Evolutionary conservation across 92 coral and sea anemone species (phyloP).

Genomic region (Phymanthus crucifer): DNA sequence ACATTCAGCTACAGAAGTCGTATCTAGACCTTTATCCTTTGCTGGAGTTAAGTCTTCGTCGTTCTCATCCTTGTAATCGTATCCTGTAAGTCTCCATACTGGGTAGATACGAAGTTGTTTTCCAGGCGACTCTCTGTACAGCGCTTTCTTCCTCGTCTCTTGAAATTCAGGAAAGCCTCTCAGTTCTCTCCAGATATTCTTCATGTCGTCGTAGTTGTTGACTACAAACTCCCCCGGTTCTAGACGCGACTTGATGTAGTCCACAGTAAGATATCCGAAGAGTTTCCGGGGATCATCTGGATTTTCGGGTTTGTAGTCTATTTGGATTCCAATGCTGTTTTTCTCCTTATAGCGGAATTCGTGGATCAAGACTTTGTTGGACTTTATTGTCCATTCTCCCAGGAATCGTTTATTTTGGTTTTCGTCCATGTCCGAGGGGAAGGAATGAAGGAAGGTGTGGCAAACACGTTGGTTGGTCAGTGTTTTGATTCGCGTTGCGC

Average conservation of each 20-base stretch:
- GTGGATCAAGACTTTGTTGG: slow-evolving; percentile 28
- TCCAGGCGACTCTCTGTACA: slow-evolving; percentile 4
- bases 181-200: slow-evolving; percentile 52
- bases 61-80: slow-evolving; percentile 40
- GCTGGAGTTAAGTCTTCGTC: background rate
- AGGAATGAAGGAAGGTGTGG: background rate
- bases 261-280: slow-evolving; percentile 46
- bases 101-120: slow-evolving; percentile 37
- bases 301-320: slow-evolving; percentile 39
- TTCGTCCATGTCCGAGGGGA: background rate
- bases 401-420: slow-evolving; percentile 10
- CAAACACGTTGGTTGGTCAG: background rate
- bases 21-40: slow-evolving; percentile 20
- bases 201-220: slow-evolving; percentile 41
- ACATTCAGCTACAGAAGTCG: slow-evolving; percentile 33
- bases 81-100: slow-evolving; percentile 58
- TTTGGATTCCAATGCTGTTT: slow-evolving; percentile 42
- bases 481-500: slow-evolving; percentile 20
- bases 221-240: slow-evolving; percentile 71
- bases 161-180: slow-evolving; percentile 64
- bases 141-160: slow-evolving; percentile 36
- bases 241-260: slow-evolving; percentile 39
- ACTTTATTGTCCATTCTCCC: slow-evolving; percentile 36
- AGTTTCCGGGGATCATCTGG: slow-evolving; percentile 11
- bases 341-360: slow-evolving; percentile 53